phyloP scores from a whole-genome alignment of 2,113 vertebrate species.

The Rostratula benghalensis region DNA sequence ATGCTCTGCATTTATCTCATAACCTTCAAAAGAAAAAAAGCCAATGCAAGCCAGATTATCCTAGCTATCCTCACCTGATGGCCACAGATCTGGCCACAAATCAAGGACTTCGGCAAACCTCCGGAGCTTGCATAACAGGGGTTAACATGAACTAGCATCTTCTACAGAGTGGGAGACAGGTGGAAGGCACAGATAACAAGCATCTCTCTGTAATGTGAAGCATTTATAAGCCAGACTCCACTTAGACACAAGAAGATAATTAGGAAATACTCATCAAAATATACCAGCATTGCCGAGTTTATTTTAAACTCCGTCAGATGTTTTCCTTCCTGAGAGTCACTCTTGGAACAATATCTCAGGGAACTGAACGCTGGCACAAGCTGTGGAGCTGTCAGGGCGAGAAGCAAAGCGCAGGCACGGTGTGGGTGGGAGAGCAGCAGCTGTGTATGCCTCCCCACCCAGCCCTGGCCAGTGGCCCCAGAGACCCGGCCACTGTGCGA shows the following conservation, averaged over 20 bases:
- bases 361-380: neutral
- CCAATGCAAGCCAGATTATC: neutral
- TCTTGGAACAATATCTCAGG: neutral
- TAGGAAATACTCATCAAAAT: slow-evolving; percentile 41
- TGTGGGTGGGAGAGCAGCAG: neutral
- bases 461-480: neutral
- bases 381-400: neutral
- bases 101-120: neutral
- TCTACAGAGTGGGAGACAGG: neutral
- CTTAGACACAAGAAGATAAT: slow-evolving; percentile 11
- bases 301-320: slow-evolving; percentile 23
- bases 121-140: neutral
- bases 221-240: slow-evolving; percentile 6
- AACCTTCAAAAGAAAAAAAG: neutral
- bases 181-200: neutral
- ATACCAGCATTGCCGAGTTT: slow-evolving; percentile 8
- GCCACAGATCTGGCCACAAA: neutral
- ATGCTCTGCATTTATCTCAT: neutral
- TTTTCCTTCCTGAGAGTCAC: slow-evolving; percentile 37
- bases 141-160: neutral
- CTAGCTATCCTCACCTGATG: neutral
- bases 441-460: neutral
- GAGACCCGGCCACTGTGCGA: rapidly evolving
- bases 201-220: neutral
- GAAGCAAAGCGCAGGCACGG: neutral